phyloP scores from a whole-genome alignment of 2,797 vertebrate species.

The Astyanax mexicanus region DNA sequence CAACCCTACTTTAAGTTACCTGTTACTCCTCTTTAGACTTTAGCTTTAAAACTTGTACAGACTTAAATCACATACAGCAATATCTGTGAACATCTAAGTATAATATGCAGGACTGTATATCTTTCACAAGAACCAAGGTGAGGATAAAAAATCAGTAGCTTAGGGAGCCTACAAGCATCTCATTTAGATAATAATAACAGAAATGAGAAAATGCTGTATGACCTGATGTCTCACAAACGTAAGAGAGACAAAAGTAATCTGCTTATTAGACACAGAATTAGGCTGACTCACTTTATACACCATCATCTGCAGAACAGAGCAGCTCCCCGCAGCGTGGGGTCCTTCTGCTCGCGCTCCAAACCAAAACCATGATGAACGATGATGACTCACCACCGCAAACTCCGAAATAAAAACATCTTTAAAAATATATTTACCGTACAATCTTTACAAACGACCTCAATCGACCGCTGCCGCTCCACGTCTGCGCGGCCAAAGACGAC shows the following conservation, averaged over 20 bases:
- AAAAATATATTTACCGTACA: constrained; percentile 74
- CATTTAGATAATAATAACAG: constrained; percentile 44
- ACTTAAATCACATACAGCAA: constrained; percentile 29
- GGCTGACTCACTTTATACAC: constrained; percentile 53
- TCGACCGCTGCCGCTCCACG: constrained; percentile 66
- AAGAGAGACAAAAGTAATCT: constrained; percentile 34
- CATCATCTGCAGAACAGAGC: constrained; percentile 48
- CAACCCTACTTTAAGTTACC: background rate
- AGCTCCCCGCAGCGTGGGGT: constrained; percentile 6
- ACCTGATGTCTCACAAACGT: constrained; percentile 57
- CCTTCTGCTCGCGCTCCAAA: constrained; percentile 44
- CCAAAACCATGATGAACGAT: constrained; percentile 66
- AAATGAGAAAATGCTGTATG: constrained; percentile 56
- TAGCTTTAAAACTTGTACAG: constrained; percentile 30
- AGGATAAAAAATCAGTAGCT: constrained; percentile 15
- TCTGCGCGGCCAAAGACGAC: constrained; percentile 70
- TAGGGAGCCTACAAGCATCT: constrained; percentile 54
- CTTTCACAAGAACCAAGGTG: background rate
- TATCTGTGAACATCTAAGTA: background rate
- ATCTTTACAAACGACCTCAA: constrained; percentile 71
- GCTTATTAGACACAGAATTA: constrained; percentile 51
- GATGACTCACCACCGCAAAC: constrained; percentile 74
- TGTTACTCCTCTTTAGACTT: background rate
- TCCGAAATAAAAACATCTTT: constrained; percentile 59
- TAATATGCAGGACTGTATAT: constrained; percentile 8